Evolutionary conservation across 1,140 invertebrate genomes (phyloP).

Genomic region (Saxidomus purpurata): DNA sequence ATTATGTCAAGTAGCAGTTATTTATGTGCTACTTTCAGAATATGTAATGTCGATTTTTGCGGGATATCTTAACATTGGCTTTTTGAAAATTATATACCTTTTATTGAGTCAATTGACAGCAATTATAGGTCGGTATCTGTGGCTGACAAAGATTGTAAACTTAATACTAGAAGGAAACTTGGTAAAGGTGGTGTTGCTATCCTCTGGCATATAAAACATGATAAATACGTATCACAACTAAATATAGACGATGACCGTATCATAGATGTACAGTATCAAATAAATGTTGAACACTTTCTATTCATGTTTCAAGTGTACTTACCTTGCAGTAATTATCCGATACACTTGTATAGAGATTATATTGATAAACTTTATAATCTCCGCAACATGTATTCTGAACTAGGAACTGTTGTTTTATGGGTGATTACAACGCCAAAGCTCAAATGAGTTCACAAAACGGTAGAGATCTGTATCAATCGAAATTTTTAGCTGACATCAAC

Average conservation of each 20-base stretch:
- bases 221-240: background rate
- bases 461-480: background rate
- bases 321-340: slow-evolving; percentile 9
- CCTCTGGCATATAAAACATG: background rate
- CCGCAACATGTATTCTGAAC: background rate
- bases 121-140: background rate
- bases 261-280: slow-evolving; percentile 9
- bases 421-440: slow-evolving; percentile 16
- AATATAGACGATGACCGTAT: slow-evolving; percentile 24
- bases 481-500: slow-evolving; percentile 4
- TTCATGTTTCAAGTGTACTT: slow-evolving; percentile 48
- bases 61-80: slow-evolving; percentile 32
- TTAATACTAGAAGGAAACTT: background rate
- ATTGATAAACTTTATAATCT: slow-evolving; percentile 38
- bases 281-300: background rate
- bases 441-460: background rate
- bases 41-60: background rate
- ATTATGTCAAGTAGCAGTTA: slow-evolving; percentile 20
- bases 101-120: background rate
- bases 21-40: background rate
- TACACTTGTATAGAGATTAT: background rate
- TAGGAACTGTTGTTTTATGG: slow-evolving; percentile 35
- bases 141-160: background rate
- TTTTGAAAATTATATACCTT: background rate
- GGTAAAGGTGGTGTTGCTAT: slow-evolving; percentile 30